A percentile compares a stretch with the other conserved stretches of the same genome.
Evolutionary conservation across 1,140 invertebrate genomes (phyloP).

Genomic region (Solenopsis invicta): DNA sequence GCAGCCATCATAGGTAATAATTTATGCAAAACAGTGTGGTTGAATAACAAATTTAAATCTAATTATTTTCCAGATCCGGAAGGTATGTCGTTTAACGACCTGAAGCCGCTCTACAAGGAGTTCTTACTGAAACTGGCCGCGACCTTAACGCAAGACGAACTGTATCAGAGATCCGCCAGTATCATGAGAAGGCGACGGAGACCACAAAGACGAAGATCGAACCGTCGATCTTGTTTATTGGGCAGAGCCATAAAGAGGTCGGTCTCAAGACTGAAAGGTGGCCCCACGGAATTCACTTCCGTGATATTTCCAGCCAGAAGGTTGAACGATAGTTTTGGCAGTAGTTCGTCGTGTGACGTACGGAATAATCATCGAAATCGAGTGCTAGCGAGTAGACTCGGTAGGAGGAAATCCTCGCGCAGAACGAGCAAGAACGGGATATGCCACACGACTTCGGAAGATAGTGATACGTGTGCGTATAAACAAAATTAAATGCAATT

Average conservation of each 20-base stretch:
- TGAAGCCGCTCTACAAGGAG: conserved; percentile 96
- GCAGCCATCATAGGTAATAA: conserved; percentile 91
- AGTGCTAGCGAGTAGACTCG: conserved; percentile 82
- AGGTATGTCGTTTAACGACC: conserved; percentile 96
- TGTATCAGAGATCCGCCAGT: conserved; percentile 95
- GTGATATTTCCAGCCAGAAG: conserved; percentile 86
- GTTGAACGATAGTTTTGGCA: conserved; percentile 85
- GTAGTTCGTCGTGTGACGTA: conserved; percentile 83
- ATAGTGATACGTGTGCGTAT: conserved; percentile 87
- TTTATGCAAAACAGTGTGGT: background rate
- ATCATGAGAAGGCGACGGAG: conserved; percentile 93
- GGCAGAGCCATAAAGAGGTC: conserved; percentile 85
- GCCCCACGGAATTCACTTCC: conserved; percentile 87
- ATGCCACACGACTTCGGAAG: conserved; percentile 88
- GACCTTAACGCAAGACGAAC: conserved; percentile 95
- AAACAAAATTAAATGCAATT: background rate
- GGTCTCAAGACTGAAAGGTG: conserved; percentile 85
- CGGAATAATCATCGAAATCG: conserved; percentile 81
- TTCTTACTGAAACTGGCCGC: conserved; percentile 94
- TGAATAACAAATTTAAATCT: background rate
- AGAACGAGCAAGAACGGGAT: conserved; percentile 74
- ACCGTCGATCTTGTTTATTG: conserved; percentile 81
- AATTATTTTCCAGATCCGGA: conserved; percentile 89
- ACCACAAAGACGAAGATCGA: conserved; percentile 83
- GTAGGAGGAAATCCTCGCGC: conserved; percentile 81